These are phyloP conservation scores for Sardina pilchardus DNA, from an alignment of 2,113 vertebrate genomes.

Conservation along the genomic window DNA sequence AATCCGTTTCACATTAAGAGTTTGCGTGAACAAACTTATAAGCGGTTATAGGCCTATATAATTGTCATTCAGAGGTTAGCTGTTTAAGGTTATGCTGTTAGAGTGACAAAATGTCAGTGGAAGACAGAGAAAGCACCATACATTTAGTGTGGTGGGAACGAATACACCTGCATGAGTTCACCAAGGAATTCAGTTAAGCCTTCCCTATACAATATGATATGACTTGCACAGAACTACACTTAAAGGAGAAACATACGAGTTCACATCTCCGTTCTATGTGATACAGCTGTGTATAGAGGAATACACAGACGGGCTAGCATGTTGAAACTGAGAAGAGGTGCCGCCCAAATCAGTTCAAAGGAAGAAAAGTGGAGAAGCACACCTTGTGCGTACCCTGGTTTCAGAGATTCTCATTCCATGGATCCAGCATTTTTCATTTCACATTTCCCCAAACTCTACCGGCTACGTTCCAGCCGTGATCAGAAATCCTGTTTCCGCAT, in stretches of 20 bases:
- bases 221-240: not conserved
- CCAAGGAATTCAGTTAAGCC: not conserved
- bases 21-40: not conserved
- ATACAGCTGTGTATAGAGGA: not conserved
- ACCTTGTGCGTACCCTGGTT: conserved; percentile 3
- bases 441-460: not conserved
- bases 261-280: not conserved
- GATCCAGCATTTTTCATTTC: conserved; percentile 13
- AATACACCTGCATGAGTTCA: not conserved
- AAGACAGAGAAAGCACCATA: not conserved
- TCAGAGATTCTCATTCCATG: not conserved
- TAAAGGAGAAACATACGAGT: not conserved
- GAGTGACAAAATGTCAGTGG: not conserved
- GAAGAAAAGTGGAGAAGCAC: not conserved
- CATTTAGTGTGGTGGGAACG: not conserved
- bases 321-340: not conserved
- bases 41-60: not conserved
- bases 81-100: conserved; percentile 3
- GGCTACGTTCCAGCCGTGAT: not conserved
- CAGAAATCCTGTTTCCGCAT: not conserved
- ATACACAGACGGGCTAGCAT: not conserved
- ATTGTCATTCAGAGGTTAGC: not conserved
- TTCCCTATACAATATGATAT: not conserved
- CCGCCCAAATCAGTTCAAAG: not conserved
- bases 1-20: not conserved